Conservation (phyloP, 2,888 invertebrate genomes). For the Sclerodermus sp. region DNA sequence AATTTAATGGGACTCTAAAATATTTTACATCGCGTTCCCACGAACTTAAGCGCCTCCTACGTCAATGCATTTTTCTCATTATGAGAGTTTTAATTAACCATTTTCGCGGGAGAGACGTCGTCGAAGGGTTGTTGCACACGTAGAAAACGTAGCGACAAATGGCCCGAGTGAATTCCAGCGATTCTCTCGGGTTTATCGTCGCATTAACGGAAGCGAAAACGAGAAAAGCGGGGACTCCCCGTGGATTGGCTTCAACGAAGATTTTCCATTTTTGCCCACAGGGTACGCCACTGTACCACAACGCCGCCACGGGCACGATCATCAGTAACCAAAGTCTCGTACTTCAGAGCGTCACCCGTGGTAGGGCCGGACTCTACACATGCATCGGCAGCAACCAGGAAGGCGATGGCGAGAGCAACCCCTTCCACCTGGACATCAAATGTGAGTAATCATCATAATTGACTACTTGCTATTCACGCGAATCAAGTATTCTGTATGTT, state of each 20-base stretch:
- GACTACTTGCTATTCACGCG: background rate
- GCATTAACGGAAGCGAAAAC: no score
- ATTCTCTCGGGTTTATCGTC: background rate
- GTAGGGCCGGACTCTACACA: constrained; percentile 79
- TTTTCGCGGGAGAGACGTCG: no score
- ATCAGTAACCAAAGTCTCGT: constrained; percentile 88
- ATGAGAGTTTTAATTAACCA: no score
- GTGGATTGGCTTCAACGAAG: background rate
- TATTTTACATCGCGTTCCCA: no score
- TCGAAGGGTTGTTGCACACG: no score
- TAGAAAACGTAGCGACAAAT: no score
- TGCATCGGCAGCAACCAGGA: constrained; percentile 87
- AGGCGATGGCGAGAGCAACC: constrained; percentile 85
- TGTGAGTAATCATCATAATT: constrained; percentile 76
- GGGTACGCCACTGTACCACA: constrained; percentile 79
- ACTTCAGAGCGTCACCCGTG: constrained; percentile 79
- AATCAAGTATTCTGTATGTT: background rate
- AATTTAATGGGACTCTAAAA: no score
- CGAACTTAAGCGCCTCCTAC: no score
- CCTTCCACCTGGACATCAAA: constrained; percentile 80
- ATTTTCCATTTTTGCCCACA: constrained; percentile 47
- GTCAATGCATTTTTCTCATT: no score
- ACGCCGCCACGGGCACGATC: constrained; percentile 77
- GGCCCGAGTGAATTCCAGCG: background rate
- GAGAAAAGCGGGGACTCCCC: no score